Conservation (phyloP, 2,888 invertebrate genomes). For the Hydriomena furcata region DNA sequence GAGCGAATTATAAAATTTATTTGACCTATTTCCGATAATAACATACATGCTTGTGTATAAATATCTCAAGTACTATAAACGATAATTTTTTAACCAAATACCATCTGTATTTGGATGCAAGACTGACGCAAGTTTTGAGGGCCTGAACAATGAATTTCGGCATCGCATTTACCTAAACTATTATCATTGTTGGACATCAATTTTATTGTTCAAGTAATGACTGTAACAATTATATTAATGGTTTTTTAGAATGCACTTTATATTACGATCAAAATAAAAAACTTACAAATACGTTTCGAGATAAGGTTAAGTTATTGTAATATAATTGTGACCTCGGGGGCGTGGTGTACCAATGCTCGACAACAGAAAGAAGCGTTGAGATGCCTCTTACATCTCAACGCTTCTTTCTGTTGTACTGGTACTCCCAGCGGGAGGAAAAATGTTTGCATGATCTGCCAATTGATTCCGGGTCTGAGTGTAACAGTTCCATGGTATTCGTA, state of each 20-base stretch:
- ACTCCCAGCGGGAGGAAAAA: too few relatives aligned
- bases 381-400: too few relatives aligned
- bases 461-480: too few relatives aligned
- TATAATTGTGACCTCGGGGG: too few relatives aligned
- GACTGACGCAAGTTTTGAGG: constrained; percentile 50
- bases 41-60: too few relatives aligned
- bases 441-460: too few relatives aligned
- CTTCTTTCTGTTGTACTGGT: too few relatives aligned
- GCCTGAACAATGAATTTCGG: constrained; percentile 49
- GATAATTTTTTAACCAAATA: constrained; percentile 31
- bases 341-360: too few relatives aligned
- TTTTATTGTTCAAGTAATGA: constrained; percentile 50
- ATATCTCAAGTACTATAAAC: too few relatives aligned
- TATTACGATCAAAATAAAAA: background rate
- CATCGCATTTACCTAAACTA: constrained; percentile 43
- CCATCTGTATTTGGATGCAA: constrained; percentile 43
- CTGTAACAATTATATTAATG: constrained; percentile 3
- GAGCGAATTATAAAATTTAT: too few relatives aligned
- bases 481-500: too few relatives aligned
- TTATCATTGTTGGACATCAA: constrained; percentile 50
- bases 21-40: background rate
- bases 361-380: too few relatives aligned
- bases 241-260: constrained; percentile 1
- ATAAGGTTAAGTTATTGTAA: background rate
- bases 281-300: background rate